A percentile compares a stretch with the other conserved stretches of the same genome.
phyloP scores from a whole-genome alignment of 2,888 invertebrate species.

The Gastracanthus pulcherrimus region DNA sequence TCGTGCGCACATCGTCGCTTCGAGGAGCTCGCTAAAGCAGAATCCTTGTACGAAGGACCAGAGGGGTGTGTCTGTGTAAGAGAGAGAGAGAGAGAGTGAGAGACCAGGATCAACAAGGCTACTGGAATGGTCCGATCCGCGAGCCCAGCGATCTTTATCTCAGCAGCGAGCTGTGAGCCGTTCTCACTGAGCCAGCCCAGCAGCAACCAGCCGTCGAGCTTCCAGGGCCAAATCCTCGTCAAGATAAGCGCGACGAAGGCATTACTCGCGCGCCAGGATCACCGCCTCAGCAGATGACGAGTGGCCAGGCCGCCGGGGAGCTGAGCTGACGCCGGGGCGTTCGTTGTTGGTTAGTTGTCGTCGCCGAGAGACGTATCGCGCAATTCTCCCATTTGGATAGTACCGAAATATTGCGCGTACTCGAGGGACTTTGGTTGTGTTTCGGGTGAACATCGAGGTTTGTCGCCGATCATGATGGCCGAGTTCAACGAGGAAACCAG shows the following conservation, averaged over 20 bases:
- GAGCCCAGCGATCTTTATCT: background rate
- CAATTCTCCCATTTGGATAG: background rate
- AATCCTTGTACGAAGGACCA: too few relatives aligned
- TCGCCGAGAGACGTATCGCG: background rate
- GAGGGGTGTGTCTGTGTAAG: background rate
- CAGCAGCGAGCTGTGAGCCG: background rate
- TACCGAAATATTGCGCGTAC: too few relatives aligned
- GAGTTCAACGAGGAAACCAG: constrained; percentile 54
- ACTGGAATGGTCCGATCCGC: constrained; percentile 52
- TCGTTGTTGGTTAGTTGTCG: constrained; percentile 61
- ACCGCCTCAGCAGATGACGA: constrained; percentile 71
- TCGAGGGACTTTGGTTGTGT: background rate
- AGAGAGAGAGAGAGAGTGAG: background rate
- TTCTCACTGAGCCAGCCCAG: background rate
- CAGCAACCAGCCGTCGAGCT: background rate
- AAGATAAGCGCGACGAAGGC: constrained; percentile 7
- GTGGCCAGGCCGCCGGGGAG: constrained; percentile 69
- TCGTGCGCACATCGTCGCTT: too few relatives aligned
- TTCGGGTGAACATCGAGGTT: too few relatives aligned
- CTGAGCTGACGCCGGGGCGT: constrained; percentile 62
- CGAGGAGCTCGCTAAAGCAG: too few relatives aligned
- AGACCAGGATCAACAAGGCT: background rate
- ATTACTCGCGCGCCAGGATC: constrained; percentile 64
- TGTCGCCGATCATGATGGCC: constrained; percentile 29
- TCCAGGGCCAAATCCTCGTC: background rate